Evolutionary conservation across 1,140 invertebrate genomes (phyloP).

Genomic region (Meloidogyne hapla): DNA sequence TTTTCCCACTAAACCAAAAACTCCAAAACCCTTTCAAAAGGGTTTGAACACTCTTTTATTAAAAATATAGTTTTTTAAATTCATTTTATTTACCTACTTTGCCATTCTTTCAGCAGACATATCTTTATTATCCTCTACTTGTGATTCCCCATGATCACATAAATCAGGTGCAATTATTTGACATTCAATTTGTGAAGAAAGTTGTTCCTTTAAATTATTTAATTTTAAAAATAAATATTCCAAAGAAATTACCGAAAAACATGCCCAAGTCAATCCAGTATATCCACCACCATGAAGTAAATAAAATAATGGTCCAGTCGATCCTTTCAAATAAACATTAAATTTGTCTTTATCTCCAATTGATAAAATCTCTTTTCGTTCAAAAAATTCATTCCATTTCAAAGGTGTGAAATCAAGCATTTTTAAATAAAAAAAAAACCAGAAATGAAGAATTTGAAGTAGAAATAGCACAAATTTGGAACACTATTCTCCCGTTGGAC

Average conservation of each 20-base stretch:
- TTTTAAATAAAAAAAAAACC: background rate
- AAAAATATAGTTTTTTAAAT: no score
- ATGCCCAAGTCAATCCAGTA: constrained; percentile 62
- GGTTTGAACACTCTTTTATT: no score
- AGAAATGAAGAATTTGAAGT: background rate
- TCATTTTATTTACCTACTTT: constrained; percentile 30
- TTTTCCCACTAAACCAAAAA: background rate
- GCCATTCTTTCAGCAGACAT: constrained; percentile 55
- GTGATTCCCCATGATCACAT: constrained; percentile 55
- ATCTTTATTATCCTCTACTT: constrained; percentile 46
- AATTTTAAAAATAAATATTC: constrained; percentile 8
- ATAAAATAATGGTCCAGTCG: constrained; percentile 56
- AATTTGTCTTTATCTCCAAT: constrained; percentile 53
- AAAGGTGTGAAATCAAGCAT: constrained; percentile 47
- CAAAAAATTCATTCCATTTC: constrained; percentile 56
- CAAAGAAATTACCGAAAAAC: constrained; percentile 43
- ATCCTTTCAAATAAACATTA: constrained; percentile 60
- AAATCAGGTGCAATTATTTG: constrained; percentile 61
- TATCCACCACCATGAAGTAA: constrained; percentile 62
- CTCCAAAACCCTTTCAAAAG: background rate
- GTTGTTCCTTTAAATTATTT: constrained; percentile 44
- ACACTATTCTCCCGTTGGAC: no score
- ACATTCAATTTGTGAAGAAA: constrained; percentile 52
- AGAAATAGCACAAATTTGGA: background rate
- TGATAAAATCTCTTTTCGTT: constrained; percentile 43